Base-by-base conservation (phyloP, 2,888 invertebrate genomes). In the Eulithis testata region DNA sequence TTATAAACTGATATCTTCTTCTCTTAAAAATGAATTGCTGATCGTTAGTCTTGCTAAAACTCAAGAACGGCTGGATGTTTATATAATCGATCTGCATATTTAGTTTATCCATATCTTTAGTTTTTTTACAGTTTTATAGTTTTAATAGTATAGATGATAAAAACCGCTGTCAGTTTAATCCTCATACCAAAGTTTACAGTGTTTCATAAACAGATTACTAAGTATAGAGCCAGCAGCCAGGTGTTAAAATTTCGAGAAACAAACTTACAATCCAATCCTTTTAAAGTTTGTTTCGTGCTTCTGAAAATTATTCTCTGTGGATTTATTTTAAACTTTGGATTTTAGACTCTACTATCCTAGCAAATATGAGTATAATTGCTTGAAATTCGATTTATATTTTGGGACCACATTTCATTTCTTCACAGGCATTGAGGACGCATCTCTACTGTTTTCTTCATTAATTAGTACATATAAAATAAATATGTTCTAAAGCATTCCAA, bases 191-290 rank as follows among this genome's bases (percentile, higher is more conserved):
- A 54, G 31, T 63, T 66, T 57, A 69, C 55, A 60, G 63, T 50
- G 50, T 66, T 72, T 67, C 65, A 65, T 70, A 70, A 71, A 69
- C 70, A 66, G 72, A 70, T 69, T 72, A 72, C 65, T 68, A 66
- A 62, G 63, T 66, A 66, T 37, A 45, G 56, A 65, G 60, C 60
- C 66, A 47, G 49, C 56, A 65, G 59, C 60, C 68, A 73, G 73
- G 73, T 72, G 73, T 64, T 70, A 62, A 63, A 70, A 72, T 69
- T 70, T 60, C 65, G 60, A 67, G 67, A 67, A 66, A 63, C 70
- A 70, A 21, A 72, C 66, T 71, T 60, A 27, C 57, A 59, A 72
- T 21, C 21, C 21, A 73, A 72, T 68, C 69, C 69, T 68, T 66
- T 60, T 43, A 54, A 69, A 72, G 68, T 70, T 67, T 65, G 60